Evolutionary conservation across 2,113 vertebrate species (phyloP).

Genomic region (Microcebus tavaratra): DNA sequence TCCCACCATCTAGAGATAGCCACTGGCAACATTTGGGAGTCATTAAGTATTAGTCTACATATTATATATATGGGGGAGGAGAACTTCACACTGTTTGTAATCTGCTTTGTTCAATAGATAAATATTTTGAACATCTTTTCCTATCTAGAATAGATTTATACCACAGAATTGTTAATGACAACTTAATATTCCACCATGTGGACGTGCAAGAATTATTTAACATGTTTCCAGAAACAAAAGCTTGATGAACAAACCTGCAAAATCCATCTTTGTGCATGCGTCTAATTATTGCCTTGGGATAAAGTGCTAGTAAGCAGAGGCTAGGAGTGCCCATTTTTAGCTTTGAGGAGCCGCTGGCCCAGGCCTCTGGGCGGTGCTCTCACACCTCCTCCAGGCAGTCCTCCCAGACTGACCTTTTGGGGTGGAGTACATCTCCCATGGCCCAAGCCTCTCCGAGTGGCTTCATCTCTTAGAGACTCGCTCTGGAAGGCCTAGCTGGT

Average conservation of each 20-base stretch:
- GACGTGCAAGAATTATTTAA: neutral
- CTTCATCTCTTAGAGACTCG: neutral
- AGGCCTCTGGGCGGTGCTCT: neutral
- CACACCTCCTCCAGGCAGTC: slow-evolving; percentile 38
- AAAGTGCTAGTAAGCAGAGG: neutral
- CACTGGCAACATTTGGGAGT: neutral
- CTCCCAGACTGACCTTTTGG: slow-evolving; percentile 9
- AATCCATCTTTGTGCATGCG: neutral
- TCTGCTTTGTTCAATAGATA: neutral
- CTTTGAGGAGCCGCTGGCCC: neutral
- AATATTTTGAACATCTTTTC: neutral
- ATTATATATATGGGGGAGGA: neutral
- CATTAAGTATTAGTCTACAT: neutral
- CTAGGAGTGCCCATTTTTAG: neutral
- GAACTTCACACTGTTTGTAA: neutral
- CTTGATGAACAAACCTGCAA: neutral
- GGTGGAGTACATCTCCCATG: neutral
- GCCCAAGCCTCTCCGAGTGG: neutral
- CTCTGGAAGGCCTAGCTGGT: neutral
- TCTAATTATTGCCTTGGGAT: neutral
- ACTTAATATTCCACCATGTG: neutral
- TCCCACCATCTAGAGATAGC: neutral
- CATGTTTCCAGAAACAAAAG: neutral
- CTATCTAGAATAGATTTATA: neutral
- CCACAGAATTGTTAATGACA: neutral